Evolutionary conservation across 1,140 invertebrate species (phyloP).

Genomic region (Heliconius hermathena): DNA sequence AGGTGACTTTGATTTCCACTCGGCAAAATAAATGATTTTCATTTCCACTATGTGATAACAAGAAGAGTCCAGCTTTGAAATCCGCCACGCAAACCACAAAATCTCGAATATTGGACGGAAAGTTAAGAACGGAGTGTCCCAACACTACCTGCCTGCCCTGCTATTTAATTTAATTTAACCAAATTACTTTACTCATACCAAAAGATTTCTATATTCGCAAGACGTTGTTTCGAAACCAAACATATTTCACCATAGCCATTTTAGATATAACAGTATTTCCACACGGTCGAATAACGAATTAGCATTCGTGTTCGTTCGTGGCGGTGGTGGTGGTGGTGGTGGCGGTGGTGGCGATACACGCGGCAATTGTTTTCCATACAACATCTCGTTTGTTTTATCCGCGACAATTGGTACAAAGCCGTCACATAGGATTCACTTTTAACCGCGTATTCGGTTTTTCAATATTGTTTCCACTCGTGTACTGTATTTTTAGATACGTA

Average conservation of each 20-base stretch:
- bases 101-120: too few relatives aligned
- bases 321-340: neutral
- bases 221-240: neutral
- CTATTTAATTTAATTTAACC: too few relatives aligned
- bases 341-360: neutral
- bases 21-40: too few relatives aligned
- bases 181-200: too few relatives aligned
- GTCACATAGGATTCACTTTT: slow-evolving; percentile 7
- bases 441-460: neutral
- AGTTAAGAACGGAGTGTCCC: too few relatives aligned
- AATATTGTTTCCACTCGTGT: neutral
- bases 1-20: too few relatives aligned
- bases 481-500: too few relatives aligned
- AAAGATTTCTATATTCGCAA: neutral
- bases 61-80: too few relatives aligned
- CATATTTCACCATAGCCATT: neutral
- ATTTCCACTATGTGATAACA: too few relatives aligned
- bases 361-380: slow-evolving; percentile 43
- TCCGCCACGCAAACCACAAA: too few relatives aligned
- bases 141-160: too few relatives aligned
- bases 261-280: slow-evolving; percentile 24
- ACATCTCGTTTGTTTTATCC: slow-evolving; percentile 50
- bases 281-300: slow-evolving; percentile 25
- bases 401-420: slow-evolving; percentile 23
- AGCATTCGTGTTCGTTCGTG: slow-evolving; percentile 28